Evolutionary conservation across 2,888 invertebrate species (phyloP), one percentile per base, ranked within the genome.

Genomic region (Cephus pulcher): DNA sequence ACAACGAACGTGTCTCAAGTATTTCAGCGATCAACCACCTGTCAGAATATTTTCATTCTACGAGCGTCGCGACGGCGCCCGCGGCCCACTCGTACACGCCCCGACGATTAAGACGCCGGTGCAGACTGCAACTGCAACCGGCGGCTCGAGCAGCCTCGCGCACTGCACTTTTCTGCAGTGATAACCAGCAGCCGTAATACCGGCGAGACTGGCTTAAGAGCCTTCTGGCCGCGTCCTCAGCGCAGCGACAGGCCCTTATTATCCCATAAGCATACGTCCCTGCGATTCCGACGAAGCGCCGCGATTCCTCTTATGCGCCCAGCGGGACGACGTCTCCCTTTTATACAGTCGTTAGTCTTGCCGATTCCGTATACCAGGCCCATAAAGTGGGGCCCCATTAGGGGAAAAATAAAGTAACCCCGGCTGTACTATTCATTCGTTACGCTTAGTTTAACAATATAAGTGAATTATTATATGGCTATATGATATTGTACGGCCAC

Each of bases 171-270:
- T 86, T 82, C 86, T 78, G 87, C 85, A 87, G 86, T 88, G 88
- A 89, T 89, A 89, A 89, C 86, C 88, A 82, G 83, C 89, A 89
- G 88, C 89, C 88, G 89, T 87, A 87, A 78, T 85, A 76, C 71
- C 68, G 75, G 6, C 40, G 40, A 6, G 6, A 56, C 56, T 15
- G 9, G 56, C 56, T 1, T 56, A 23, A 23, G 56, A 56, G 9
- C 9, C 56, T 23, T 23, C 56, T 2, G 56, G 56, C 23, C 23
- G 81, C 83, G 83, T 85, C 86, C 87, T 85, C 84, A 37, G 77
- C 84, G 83, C 85, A 83, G 82, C 83, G 83, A 85, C 82, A 82
- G 56, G 56, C 80, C 83, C 83, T 84, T 84, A 87, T 86, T 86
- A 84, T 85, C 84, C 78, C 81, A 82, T 35, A 86, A n/a, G 23